Conservation (phyloP, 1,140 invertebrate genomes). For the Archegozetes longisetosus region DNA sequence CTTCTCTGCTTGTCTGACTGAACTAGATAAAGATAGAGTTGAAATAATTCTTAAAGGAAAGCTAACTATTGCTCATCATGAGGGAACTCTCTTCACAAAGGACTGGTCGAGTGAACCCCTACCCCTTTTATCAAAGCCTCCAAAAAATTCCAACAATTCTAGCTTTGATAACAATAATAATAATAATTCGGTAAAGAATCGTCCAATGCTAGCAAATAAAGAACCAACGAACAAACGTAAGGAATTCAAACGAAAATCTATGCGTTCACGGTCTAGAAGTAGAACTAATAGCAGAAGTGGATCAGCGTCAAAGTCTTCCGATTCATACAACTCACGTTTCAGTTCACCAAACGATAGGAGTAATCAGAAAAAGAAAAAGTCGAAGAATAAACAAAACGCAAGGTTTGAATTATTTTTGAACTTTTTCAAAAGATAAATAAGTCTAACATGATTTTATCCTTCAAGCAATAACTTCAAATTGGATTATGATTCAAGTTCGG, state of each 20-base stretch:
- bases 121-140: constrained; percentile 33
- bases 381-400: too few species aligned
- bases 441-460: not conserved
- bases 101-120: constrained; percentile 84
- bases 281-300: not conserved
- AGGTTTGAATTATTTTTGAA: too few species aligned
- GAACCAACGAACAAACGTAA: not conserved
- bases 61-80: constrained; percentile 68
- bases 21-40: constrained; percentile 78
- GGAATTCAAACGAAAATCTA: constrained; percentile 5
- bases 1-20: constrained; percentile 70
- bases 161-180: not conserved
- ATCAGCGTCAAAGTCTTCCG: not conserved
- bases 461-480: not conserved
- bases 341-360: not conserved
- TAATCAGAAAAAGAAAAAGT: not conserved
- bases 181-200: not conserved
- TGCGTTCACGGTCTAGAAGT: too few species aligned
- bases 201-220: not conserved
- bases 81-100: constrained; percentile 63
- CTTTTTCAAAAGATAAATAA: constrained; percentile 2
- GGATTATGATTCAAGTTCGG: not conserved
- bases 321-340: not conserved
- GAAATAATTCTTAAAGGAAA: constrained; percentile 83
- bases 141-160: not conserved